Evolutionary conservation across 2,888 invertebrate species (phyloP).

Genomic region (Scelioninae gen. 1): DNA sequence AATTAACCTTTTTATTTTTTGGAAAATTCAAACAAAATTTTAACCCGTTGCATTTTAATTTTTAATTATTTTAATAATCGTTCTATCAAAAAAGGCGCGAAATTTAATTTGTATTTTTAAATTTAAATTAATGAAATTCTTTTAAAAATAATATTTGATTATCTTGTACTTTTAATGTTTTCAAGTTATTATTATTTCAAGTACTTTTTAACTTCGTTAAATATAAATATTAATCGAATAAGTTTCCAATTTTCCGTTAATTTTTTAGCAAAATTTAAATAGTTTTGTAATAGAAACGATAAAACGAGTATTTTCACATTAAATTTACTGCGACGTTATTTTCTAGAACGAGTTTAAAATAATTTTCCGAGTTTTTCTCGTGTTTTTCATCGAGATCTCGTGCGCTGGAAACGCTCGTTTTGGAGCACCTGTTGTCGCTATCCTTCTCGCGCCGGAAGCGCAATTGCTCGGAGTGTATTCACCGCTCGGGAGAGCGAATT

Average conservation of each 20-base stretch:
- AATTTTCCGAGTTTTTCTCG: slow-evolving; percentile 54
- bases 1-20: no score
- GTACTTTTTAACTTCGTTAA: no score
- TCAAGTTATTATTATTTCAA: no score
- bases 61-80: background rate
- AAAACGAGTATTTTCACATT: background rate
- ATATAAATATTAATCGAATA: no score
- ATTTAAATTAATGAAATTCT: no score
- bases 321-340: background rate
- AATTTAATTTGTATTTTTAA: background rate
- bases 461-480: slow-evolving; percentile 74
- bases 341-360: slow-evolving; percentile 13
- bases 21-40: no score
- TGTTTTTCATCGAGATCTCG: slow-evolving; percentile 43
- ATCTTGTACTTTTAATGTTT: background rate
- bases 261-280: background rate
- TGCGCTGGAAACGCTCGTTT: slow-evolving; percentile 66
- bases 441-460: slow-evolving; percentile 66
- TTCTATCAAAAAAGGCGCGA: slow-evolving; percentile 2
- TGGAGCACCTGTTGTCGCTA: slow-evolving; percentile 70
- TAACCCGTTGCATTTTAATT: background rate
- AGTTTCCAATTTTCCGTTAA: no score
- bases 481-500: slow-evolving; percentile 76
- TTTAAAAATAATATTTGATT: no score
- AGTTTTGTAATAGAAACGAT: background rate